Conservation (phyloP, 1,140 invertebrate species). For the Diploscapter pachys region DNA sequence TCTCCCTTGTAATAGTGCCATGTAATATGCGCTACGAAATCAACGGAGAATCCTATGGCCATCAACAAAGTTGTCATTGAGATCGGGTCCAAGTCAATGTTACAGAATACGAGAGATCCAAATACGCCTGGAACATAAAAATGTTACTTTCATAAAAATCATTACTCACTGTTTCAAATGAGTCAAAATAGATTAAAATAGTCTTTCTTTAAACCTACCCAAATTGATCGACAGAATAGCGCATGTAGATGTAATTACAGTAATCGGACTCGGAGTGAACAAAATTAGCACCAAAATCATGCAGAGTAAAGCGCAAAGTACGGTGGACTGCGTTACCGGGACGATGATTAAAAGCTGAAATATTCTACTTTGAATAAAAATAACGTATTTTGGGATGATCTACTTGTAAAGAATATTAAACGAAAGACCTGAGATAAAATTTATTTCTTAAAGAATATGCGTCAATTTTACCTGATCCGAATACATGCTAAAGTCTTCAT, state of each 20-base stretch:
- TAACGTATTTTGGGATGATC: too few relatives aligned
- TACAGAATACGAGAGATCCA: slow-evolving; percentile 60
- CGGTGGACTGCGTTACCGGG: slow-evolving; percentile 60
- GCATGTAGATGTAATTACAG: slow-evolving; percentile 59
- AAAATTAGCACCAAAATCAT: slow-evolving; percentile 61
- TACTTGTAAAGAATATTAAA: too few relatives aligned
- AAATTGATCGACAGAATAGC: slow-evolving; percentile 60
- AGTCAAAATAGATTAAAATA: background rate
- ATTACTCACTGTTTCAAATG: too few relatives aligned
- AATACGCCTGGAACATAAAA: slow-evolving; percentile 47
- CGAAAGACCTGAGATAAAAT: too few relatives aligned
- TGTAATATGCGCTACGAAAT: slow-evolving; percentile 62
- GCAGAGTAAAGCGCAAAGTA: slow-evolving; percentile 60
- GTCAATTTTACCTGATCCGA: slow-evolving; percentile 41
- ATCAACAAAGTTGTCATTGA: slow-evolving; percentile 62
- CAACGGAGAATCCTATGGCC: slow-evolving; percentile 63
- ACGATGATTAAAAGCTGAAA: slow-evolving; percentile 59
- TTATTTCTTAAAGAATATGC: slow-evolving; percentile 15
- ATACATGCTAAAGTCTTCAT: slow-evolving; percentile 59
- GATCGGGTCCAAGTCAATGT: slow-evolving; percentile 61
- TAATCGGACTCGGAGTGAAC: slow-evolving; percentile 61
- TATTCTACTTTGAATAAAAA: slow-evolving; percentile 26
- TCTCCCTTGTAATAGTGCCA: slow-evolving; percentile 64
- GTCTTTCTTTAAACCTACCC: slow-evolving; percentile 23
- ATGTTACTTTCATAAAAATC: background rate